A percentile compares a stretch with the other conserved stretches of the same genome.
Evolutionary conservation across 2,888 invertebrate species (phyloP).

Genomic region (Myathropa florea): DNA sequence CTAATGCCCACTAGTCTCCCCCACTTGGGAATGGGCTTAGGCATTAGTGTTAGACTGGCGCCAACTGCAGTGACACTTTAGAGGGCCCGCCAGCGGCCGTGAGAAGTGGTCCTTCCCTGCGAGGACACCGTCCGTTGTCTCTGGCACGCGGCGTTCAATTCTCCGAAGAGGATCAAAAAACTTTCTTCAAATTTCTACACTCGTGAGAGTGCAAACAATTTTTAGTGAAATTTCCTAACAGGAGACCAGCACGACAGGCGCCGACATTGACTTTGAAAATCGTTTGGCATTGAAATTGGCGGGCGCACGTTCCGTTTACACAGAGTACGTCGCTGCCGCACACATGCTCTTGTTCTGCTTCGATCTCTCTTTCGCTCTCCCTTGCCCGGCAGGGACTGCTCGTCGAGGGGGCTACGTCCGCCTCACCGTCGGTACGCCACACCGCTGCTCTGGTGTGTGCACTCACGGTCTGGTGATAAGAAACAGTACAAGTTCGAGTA

Average conservation of each 20-base stretch:
- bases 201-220: constrained; percentile 81
- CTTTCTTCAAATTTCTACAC: constrained; percentile 75
- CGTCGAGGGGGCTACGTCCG: constrained; percentile 16
- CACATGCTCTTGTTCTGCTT: constrained; percentile 6
- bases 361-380: constrained; percentile 29
- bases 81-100: no score
- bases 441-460: constrained; percentile 71
- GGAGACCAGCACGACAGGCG: constrained; percentile 79
- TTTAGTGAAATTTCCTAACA: constrained; percentile 81
- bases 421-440: constrained; percentile 20
- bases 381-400: constrained; percentile 29
- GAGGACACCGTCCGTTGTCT: neutral
- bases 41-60: constrained; percentile 23
- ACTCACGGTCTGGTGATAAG: constrained; percentile 66
- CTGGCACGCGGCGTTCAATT: neutral
- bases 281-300: constrained; percentile 75
- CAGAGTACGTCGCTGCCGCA: neutral
- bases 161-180: constrained; percentile 58
- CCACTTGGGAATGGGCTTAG: constrained; percentile 2
- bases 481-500: constrained; percentile 18
- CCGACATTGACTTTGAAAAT: constrained; percentile 78
- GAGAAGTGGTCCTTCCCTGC: neutral
- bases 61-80: neutral
- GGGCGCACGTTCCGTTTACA: constrained; percentile 43
- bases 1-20: neutral